Conservation (phyloP, 2,797 vertebrate genomes). For the Gymnodraco acuticeps region DNA sequence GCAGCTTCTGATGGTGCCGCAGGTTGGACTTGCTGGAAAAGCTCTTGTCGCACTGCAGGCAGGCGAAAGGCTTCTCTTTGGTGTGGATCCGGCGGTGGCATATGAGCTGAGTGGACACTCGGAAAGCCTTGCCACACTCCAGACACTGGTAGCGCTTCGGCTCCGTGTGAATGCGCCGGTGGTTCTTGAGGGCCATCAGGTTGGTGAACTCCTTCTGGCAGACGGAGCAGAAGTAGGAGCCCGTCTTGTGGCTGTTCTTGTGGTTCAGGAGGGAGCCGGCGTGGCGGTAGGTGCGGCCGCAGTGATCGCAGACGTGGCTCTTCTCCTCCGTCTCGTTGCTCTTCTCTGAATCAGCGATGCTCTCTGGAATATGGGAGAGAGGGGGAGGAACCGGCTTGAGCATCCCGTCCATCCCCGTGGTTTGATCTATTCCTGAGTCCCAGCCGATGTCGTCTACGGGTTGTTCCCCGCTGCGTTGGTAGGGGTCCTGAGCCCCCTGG, state of each 20-base stretch:
- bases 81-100: constrained; percentile 92
- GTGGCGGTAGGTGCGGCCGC: constrained; percentile 92
- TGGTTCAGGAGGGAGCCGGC: constrained; percentile 94
- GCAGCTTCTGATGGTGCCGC: constrained; percentile 87
- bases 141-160: constrained; percentile 91
- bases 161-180: constrained; percentile 90
- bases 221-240: constrained; percentile 88
- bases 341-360: constrained; percentile 50
- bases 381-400: constrained; percentile 70
- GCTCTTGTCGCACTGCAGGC: constrained; percentile 83
- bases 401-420: constrained; percentile 58
- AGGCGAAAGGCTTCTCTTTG: constrained; percentile 89
- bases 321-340: constrained; percentile 74
- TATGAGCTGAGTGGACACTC: constrained; percentile 90
- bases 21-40: constrained; percentile 90
- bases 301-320: constrained; percentile 91
- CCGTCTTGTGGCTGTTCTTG: constrained; percentile 94
- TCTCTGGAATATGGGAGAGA: constrained; percentile 67
- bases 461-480: constrained; percentile 40
- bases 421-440: constrained; percentile 73
- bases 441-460: constrained; percentile 61
- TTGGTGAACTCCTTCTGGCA: constrained; percentile 89
- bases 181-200: constrained; percentile 92
- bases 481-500: constrained; percentile 55
- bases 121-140: constrained; percentile 89